Percentiles rank a stretch among this genome's conserved stretches.
These are phyloP conservation scores for Melanotaenia maccullochi DNA, from an alignment of 2,797 vertebrate species.

Conservation along the genomic window DNA sequence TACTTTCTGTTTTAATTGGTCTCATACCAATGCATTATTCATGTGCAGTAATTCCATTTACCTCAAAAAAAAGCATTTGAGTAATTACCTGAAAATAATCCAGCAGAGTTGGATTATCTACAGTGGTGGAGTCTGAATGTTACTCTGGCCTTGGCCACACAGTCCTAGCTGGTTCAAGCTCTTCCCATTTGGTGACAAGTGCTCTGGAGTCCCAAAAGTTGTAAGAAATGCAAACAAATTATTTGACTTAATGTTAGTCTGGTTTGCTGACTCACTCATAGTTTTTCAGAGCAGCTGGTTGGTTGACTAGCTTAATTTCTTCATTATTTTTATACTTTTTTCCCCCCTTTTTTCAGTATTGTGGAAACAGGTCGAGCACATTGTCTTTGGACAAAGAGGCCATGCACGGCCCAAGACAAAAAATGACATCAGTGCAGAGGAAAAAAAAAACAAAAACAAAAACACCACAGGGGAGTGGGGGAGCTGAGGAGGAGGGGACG, in stretches of 20 bases:
- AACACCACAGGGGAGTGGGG: slow-evolving; percentile 75
- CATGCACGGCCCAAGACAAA: slow-evolving; percentile 71
- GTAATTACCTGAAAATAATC: slow-evolving; percentile 27
- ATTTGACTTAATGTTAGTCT: slow-evolving; percentile 21
- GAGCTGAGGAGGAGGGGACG: slow-evolving; percentile 42
- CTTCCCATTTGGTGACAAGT: slow-evolving; percentile 36
- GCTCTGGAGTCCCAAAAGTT: slow-evolving; percentile 43
- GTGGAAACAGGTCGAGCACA: slow-evolving; percentile 72
- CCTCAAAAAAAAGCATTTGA: slow-evolving; percentile 11
- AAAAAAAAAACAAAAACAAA: slow-evolving; percentile 72
- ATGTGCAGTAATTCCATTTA: slow-evolving; percentile 28
- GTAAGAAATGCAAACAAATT: slow-evolving; percentile 59
- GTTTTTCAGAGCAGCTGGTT: slow-evolving; percentile 31
- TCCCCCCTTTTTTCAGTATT: slow-evolving; percentile 40
- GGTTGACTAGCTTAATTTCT: slow-evolving; percentile 24
- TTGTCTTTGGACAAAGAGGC: slow-evolving; percentile 80
- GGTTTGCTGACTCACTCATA: not conserved
- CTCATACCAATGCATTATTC: slow-evolving; percentile 22
- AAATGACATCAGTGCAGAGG: slow-evolving; percentile 78
- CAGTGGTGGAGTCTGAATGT: slow-evolving; percentile 9
- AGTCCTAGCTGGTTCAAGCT: slow-evolving; percentile 27
- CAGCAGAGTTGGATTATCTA: slow-evolving; percentile 29
- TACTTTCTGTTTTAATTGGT: slow-evolving; percentile 12
- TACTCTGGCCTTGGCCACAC: slow-evolving; percentile 16
- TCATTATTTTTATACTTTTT: slow-evolving; percentile 20